Conservation (phyloP, 2,797 vertebrate genomes). For the Fringilla coelebs region DNA sequence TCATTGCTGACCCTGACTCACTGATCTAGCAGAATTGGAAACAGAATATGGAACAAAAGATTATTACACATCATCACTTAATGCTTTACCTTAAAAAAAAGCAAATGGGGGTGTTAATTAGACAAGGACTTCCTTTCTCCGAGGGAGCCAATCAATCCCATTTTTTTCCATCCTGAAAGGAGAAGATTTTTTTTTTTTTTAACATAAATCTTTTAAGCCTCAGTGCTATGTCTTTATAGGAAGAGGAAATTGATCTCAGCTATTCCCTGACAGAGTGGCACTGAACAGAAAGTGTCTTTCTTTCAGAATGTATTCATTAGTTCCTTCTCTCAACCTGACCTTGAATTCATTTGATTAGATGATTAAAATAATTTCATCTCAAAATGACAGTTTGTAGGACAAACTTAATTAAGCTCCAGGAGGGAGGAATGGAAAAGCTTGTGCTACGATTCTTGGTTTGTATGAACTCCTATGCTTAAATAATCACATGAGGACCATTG, state of each 20-base stretch:
- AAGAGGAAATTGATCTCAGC: constrained; percentile 32
- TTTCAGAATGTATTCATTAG: not conserved
- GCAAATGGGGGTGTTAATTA: not conserved
- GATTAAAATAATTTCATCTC: constrained; percentile 8
- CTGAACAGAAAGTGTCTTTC: constrained; percentile 1
- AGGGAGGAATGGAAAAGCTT: not conserved
- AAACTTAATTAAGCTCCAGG: not conserved
- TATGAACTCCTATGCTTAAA: not conserved
- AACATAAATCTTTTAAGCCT: constrained; percentile 30
- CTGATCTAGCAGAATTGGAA: not conserved
- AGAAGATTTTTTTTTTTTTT: not conserved
- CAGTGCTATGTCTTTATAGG: not conserved
- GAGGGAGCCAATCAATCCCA: not conserved
- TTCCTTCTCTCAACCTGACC: not conserved
- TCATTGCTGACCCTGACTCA: not conserved
- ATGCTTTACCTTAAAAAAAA: not conserved
- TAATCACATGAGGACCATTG: not conserved
- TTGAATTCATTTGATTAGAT: constrained; percentile 25
- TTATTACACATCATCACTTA: not conserved
- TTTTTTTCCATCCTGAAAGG: not conserved
- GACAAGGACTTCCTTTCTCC: constrained; percentile 8
- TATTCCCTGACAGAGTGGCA: not conserved
- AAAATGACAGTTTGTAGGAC: not conserved
- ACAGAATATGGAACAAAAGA: not conserved
- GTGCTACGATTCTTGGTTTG: not conserved